Base-by-base conservation (phyloP, 2,888 invertebrate genomes). In the Tetheella fluctuosa region DNA sequence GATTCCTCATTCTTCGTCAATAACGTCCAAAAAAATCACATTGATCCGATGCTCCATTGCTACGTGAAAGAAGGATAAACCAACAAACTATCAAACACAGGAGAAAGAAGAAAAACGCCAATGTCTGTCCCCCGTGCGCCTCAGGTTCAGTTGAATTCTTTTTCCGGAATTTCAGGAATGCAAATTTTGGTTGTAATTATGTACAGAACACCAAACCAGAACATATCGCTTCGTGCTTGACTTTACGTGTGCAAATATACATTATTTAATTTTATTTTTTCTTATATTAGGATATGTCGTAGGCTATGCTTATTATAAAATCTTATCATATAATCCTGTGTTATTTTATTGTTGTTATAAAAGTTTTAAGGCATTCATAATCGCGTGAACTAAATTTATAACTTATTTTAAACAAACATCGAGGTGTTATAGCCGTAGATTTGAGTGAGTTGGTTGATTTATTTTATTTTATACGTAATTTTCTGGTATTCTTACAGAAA, bases 301-400 rank as follows among this genome's bases (percentile, higher is more conserved):
- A 20, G 7, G 48, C 12, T 17, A 55, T 23, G 55, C 20, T 55
- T 23, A 23, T 8, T 13, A 20, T 37, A 25, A 15, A 20, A 8
- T 30, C 5, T 54, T 55, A 55, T 55, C 55, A 34, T 10, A 10
- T 55, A 23, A 54, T 54, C 25, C 34, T 55, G 13, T 10, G 3
- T 20, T 55, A 34, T 55, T 48, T 48, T 55, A 55, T 55, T 34
- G 23, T 2, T 6, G 23, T 15, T 34, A 37, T 55, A 37, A 55
- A 54, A 34, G 34, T 55, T 55, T 54, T 55, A 34, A 34, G 55
- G 34, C 23, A 30, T 54, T 28, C 34, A 20, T 55, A 30, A 55
- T 55, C 55, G 34, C 23, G n/a, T 34, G 13, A 23, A 34, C 13
- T 55, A 5, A 17, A 54, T 37, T 55, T 13, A 15, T 23, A 37